phyloP scores from a whole-genome alignment of 2,113 vertebrate genomes.

The Chinchilla lanigera region DNA sequence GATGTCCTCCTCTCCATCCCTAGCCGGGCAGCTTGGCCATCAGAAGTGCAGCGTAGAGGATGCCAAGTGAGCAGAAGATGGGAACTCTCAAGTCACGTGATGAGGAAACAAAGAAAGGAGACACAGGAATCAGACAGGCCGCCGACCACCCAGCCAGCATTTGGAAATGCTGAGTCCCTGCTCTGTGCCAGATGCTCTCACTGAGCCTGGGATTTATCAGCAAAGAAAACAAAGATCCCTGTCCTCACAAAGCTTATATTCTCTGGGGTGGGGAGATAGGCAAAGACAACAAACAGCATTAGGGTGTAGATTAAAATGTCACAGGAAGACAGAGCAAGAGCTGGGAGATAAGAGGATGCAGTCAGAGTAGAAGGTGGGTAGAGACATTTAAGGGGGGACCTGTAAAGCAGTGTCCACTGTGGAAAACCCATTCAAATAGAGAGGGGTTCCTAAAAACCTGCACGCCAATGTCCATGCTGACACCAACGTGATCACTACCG shows the following conservation, averaged over 20 bases:
- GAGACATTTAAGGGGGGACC: neutral
- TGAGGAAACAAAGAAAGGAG: neutral
- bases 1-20: neutral
- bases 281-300: neutral
- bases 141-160: neutral
- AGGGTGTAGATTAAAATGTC: neutral
- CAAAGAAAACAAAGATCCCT: constrained; percentile 1
- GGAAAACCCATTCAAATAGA: neutral
- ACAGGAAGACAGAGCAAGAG: neutral
- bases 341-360: no score
- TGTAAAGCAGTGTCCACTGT: neutral
- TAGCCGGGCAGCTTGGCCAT: neutral
- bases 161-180: neutral
- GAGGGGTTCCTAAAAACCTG: neutral
- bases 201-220: neutral
- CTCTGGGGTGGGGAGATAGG: neutral
- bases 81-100: neutral
- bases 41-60: neutral
- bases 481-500: neutral
- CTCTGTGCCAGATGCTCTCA: neutral
- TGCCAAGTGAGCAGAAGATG: neutral
- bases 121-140: neutral
- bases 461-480: neutral
- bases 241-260: neutral
- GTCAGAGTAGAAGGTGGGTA: neutral